Evolutionary conservation across 30 jellyfish, hydroid and myxozoan species (phyloP).

Genomic region (Clytia hemisphaerica): DNA sequence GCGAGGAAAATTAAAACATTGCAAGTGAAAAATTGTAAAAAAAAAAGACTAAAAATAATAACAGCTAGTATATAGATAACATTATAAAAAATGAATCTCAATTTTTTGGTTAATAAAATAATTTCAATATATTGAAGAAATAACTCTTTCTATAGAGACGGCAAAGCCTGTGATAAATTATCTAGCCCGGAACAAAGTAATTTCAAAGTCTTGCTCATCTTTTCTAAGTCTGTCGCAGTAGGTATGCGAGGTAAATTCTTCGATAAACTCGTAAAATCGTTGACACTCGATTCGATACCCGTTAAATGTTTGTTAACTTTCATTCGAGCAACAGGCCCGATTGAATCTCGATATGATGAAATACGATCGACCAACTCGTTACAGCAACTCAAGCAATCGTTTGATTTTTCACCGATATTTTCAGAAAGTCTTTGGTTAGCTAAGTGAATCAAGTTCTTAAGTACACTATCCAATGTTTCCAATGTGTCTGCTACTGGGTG

Average conservation of each 20-base stretch:
- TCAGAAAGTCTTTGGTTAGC: constrained; percentile 68
- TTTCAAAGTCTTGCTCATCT: constrained; percentile 40
- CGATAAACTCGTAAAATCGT: constrained; percentile 42
- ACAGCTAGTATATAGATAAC: too few relatives aligned
- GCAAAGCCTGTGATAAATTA: neutral
- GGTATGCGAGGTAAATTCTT: constrained; percentile 37
- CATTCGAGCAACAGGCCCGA: constrained; percentile 85
- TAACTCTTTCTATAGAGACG: too few relatives aligned
- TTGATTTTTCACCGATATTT: constrained; percentile 35
- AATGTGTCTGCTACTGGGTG: constrained; percentile 54
- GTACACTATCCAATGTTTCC: constrained; percentile 35
- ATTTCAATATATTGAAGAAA: too few relatives aligned
- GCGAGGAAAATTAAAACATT: too few relatives aligned
- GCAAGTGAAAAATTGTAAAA: too few relatives aligned
- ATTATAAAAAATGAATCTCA: too few relatives aligned
- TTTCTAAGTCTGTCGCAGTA: constrained; percentile 68
- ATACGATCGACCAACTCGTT: constrained; percentile 39
- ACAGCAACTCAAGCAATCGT: constrained; percentile 26
- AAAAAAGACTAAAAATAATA: too few relatives aligned
- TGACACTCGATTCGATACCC: constrained; percentile 45
- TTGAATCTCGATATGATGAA: constrained; percentile 75
- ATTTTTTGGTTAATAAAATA: too few relatives aligned
- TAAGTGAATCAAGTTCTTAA: constrained; percentile 38
- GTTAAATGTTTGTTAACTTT: constrained; percentile 56
- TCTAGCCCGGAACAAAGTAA: constrained; percentile 1